Conservation (phyloP, 1,140 invertebrate genomes). For the Leucophenga varia region DNA sequence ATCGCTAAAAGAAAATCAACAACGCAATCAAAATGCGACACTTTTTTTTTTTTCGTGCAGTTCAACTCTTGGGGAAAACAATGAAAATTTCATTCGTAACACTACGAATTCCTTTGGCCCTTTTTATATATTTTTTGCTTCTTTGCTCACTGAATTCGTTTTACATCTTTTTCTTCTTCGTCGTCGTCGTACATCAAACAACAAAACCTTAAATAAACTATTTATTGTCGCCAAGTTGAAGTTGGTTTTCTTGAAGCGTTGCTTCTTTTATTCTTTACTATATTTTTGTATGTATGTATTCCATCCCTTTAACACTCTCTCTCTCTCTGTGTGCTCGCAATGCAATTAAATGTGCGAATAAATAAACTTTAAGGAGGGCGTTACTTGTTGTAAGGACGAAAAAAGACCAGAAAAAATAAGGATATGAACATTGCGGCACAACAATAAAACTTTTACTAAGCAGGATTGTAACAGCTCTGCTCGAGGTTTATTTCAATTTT, state of each 20-base stretch:
- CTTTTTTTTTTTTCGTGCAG: too few species aligned
- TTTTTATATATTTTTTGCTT: not conserved
- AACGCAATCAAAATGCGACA: constrained; percentile 52
- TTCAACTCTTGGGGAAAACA: constrained; percentile 47
- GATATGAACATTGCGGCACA: constrained; percentile 12
- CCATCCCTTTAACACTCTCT: too few species aligned
- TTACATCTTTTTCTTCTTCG: not conserved
- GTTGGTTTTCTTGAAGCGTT: not conserved
- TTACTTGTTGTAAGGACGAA: constrained; percentile 6
- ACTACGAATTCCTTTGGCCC: not conserved
- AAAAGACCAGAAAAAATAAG: constrained; percentile 8
- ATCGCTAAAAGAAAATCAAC: not conserved
- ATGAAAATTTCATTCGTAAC: constrained; percentile 43
- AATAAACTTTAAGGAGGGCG: constrained; percentile 32
- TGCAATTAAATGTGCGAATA: constrained; percentile 38
- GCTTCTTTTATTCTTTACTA: constrained; percentile 1
- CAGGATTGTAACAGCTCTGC: constrained; percentile 23
- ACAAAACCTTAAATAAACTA: constrained; percentile 47
- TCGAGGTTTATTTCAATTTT: constrained; percentile 15
- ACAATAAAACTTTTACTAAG: too few species aligned
- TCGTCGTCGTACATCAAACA: constrained; percentile 21
- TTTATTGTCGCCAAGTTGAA: constrained; percentile 39
- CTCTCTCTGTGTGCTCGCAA: constrained; percentile 2
- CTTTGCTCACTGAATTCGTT: not conserved
- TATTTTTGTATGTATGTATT: too few species aligned